Evolutionary conservation across 1,140 invertebrate genomes (phyloP).

Genomic region (Holotrichia oblita): DNA sequence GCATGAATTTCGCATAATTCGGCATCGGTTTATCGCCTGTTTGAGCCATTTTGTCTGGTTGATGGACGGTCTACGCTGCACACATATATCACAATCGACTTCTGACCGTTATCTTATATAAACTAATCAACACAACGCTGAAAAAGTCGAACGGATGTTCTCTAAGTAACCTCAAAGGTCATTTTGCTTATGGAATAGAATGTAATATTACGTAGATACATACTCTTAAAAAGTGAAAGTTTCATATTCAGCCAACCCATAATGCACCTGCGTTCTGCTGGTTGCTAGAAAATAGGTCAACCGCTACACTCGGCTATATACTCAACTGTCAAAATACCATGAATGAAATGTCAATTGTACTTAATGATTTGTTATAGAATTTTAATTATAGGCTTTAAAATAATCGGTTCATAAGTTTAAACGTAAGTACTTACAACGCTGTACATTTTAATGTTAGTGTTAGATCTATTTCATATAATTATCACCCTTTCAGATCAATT

Average conservation of each 20-base stretch:
- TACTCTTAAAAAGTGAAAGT: conserved; percentile 7
- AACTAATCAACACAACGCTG: conserved; percentile 35
- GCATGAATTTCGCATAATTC: conserved; percentile 64
- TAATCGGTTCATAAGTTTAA: neutral
- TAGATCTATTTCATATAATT: neutral
- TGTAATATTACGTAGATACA: neutral
- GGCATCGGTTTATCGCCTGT: conserved; percentile 58
- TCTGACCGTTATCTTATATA: conserved; percentile 21
- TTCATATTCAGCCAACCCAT: conserved; percentile 45
- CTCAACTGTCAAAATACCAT: conserved; percentile 38
- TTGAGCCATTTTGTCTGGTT: conserved; percentile 41
- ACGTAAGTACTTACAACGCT: neutral
- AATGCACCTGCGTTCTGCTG: conserved; percentile 48
- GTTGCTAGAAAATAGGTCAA: conserved; percentile 53
- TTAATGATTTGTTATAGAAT: conserved; percentile 34
- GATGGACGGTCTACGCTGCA: conserved; percentile 1
- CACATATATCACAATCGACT: conserved; percentile 37
- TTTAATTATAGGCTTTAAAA: conserved; percentile 18
- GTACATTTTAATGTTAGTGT: neutral
- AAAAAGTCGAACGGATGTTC: conserved; percentile 15
- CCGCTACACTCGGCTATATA: neutral
- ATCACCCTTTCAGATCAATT: neutral
- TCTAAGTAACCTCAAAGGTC: conserved; percentile 38
- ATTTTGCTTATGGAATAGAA: conserved; percentile 30
- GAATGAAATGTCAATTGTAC: conserved; percentile 46